phyloP scores from a whole-genome alignment of 2,888 invertebrate genomes.

The Biston betularia region DNA sequence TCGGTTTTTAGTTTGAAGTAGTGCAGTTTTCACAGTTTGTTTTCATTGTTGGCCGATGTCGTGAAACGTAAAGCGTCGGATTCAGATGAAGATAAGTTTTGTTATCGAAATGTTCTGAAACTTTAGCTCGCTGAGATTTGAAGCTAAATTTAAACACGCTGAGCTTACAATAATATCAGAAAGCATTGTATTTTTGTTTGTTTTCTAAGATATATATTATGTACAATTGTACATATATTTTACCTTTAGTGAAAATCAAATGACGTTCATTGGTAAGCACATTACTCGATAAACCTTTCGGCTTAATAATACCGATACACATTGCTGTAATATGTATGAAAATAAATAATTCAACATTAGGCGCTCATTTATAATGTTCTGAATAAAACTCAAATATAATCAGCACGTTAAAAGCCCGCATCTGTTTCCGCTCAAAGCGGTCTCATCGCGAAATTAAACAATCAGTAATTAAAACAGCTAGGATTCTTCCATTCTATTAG shows the following conservation, averaged over 20 bases:
- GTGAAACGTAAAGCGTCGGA: constrained; percentile 3
- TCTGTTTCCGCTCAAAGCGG: constrained; percentile 24
- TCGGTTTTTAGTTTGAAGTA: constrained; percentile 16
- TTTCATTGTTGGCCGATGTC: constrained; percentile 12
- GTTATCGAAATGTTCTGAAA: constrained; percentile 9
- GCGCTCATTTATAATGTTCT: constrained; percentile 11
- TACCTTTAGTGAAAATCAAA: no score
- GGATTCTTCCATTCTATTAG: constrained; percentile 35
- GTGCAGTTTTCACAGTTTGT: constrained; percentile 16
- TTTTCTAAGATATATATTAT: no score
- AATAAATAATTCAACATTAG: constrained; percentile 8
- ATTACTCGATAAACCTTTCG: no score
- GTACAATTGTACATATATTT: no score
- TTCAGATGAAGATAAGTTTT: constrained; percentile 9
- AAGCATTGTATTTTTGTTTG: neutral
- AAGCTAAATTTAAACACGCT: no score
- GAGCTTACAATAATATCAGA: neutral
- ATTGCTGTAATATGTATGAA: neutral
- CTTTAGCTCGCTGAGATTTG: neutral
- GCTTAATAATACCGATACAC: no score
- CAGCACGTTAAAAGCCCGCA: constrained; percentile 23
- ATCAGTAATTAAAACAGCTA: constrained; percentile 34
- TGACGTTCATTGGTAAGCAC: no score
- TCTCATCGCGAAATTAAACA: constrained; percentile 35
- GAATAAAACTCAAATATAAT: constrained; percentile 34